phyloP scores from a whole-genome alignment of 1,140 invertebrate species.

The Bombus difficillimus region DNA sequence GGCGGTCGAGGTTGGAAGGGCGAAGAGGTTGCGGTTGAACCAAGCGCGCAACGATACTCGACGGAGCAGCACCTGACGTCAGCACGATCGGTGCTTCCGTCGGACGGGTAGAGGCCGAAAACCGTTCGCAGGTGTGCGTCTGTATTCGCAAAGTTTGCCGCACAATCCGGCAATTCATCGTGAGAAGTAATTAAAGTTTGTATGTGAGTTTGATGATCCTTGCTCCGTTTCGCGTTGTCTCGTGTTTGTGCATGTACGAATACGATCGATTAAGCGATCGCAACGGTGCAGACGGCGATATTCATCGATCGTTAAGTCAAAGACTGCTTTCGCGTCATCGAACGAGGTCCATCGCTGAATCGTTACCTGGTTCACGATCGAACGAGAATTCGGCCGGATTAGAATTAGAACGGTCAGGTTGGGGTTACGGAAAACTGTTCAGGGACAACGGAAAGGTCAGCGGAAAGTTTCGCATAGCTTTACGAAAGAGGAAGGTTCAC shows the following conservation, averaged over 20 bases:
- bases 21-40: conserved; percentile 39
- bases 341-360: neutral
- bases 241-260: neutral
- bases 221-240: conserved; percentile 20
- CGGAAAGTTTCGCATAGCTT: neutral
- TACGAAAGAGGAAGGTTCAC: neutral
- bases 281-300: too few relatives aligned
- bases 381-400: neutral
- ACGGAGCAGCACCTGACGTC: conserved; percentile 55
- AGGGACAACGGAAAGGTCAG: neutral
- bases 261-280: conserved; percentile 25
- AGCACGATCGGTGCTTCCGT: conserved; percentile 64
- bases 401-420: neutral
- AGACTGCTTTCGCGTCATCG: too few relatives aligned
- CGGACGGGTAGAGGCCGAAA: conserved; percentile 45
- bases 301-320: too few relatives aligned
- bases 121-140: conserved; percentile 54
- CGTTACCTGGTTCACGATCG: neutral
- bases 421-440: neutral
- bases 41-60: conserved; percentile 4
- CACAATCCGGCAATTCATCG: conserved; percentile 62
- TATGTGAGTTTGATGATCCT: conserved; percentile 52
- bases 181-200: conserved; percentile 62
- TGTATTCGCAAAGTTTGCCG: conserved; percentile 55
- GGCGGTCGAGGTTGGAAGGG: neutral